A percentile compares a stretch with the other conserved stretches of the same genome.
Conservation (phyloP, 2,797 vertebrate genomes). For the Novumbra hubbsi region DNA sequence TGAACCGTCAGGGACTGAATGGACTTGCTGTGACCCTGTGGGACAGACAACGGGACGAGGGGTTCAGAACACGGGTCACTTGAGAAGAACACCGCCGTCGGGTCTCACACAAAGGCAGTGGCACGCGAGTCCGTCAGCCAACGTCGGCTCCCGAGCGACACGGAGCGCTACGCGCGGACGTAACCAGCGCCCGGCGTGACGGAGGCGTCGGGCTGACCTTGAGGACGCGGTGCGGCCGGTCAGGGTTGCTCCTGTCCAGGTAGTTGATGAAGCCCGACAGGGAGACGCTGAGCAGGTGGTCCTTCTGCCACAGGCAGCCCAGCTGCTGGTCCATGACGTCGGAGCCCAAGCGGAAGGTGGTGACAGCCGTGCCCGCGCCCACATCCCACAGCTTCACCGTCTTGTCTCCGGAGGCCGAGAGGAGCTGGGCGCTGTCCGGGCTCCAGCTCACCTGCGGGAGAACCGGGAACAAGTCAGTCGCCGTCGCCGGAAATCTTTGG, state of each 20-base stretch:
- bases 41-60: conserved; percentile 15
- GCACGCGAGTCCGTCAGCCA: neutral
- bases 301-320: conserved; percentile 95
- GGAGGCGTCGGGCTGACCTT: conserved; percentile 77
- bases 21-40: conserved; percentile 93
- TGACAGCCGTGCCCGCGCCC: conserved; percentile 77
- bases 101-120: neutral
- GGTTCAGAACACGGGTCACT: conserved; percentile 5
- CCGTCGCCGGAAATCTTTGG: no score
- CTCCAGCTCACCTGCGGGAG: conserved; percentile 83
- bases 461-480: neutral
- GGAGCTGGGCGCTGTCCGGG: conserved; percentile 86
- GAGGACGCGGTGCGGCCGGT: conserved; percentile 83
- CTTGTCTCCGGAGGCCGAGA: conserved; percentile 96
- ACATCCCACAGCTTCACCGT: conserved; percentile 97
- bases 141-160: no score
- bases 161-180: no score
- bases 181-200: no score
- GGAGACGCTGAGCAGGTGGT: conserved; percentile 88
- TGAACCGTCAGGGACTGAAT: conserved; percentile 92
- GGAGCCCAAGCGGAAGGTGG: conserved; percentile 87
- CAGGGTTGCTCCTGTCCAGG: conserved; percentile 92
- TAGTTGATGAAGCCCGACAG: conserved; percentile 97
- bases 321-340: conserved; percentile 91
- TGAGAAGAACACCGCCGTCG: neutral